Evolutionary conservation across 2,113 vertebrate genomes (phyloP).

Genomic region (Cinclus cinclus): DNA sequence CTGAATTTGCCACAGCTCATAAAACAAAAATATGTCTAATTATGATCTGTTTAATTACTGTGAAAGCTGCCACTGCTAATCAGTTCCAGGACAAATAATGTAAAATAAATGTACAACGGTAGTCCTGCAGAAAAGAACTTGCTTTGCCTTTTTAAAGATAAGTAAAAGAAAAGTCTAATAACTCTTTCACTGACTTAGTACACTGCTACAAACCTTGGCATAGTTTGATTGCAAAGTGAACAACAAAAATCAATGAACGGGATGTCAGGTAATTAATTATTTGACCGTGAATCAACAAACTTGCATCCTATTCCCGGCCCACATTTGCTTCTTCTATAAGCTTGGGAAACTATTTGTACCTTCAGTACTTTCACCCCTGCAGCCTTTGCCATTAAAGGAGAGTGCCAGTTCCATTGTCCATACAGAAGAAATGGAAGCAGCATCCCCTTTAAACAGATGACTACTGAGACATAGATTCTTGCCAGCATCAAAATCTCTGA

Average conservation of each 20-base stretch:
- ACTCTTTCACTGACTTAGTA: neutral
- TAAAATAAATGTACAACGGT: neutral
- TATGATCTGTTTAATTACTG: conserved; percentile 34
- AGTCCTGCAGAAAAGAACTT: conserved; percentile 4
- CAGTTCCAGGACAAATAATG: conserved; percentile 38
- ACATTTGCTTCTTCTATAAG: neutral
- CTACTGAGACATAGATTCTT: neutral
- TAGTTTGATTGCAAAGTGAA: neutral
- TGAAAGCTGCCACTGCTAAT: neutral
- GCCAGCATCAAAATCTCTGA: neutral
- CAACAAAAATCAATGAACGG: conserved; percentile 3
- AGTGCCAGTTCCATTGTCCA: neutral
- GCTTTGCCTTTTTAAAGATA: conserved; percentile 10
- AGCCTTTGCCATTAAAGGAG: neutral
- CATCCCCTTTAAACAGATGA: neutral
- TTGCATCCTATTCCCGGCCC: neutral
- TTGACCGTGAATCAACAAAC: neutral
- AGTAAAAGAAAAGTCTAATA: neutral
- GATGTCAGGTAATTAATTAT: neutral
- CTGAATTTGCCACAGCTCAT: conserved; percentile 22
- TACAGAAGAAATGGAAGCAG: neutral
- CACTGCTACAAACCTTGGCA: neutral
- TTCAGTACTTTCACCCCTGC: neutral
- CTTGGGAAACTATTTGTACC: neutral
- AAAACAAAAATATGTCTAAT: conserved; percentile 51